These are phyloP conservation scores for Lagorchestes hirsutus DNA, from an alignment of 2,797 vertebrate species.

Conservation along the genomic window DNA sequence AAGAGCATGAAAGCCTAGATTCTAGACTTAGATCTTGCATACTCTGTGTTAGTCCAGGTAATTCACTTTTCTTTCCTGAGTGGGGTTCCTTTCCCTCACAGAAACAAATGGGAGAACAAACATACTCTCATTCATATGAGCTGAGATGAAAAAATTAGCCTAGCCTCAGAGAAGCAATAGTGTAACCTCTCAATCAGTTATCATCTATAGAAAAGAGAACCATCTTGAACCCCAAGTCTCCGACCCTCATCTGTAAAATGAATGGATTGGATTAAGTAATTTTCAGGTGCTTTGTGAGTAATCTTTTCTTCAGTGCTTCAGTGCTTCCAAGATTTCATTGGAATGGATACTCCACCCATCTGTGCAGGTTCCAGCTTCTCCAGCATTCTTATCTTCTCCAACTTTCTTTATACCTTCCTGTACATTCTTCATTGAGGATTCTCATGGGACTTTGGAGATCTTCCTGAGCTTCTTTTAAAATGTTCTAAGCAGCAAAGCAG, in stretches of 20 bases:
- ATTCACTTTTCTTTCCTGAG: background rate
- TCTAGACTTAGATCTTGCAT: background rate
- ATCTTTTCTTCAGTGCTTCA: background rate
- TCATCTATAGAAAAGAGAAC: background rate
- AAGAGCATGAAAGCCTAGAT: background rate
- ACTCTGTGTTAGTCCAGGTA: background rate
- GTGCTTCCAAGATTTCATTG: background rate
- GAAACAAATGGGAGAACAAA: background rate
- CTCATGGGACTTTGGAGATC: background rate
- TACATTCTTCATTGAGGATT: conserved; percentile 39
- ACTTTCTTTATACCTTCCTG: background rate
- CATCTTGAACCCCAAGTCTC: background rate
- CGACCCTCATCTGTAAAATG: background rate
- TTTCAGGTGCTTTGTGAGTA: background rate
- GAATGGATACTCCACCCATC: background rate
- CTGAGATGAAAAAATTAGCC: background rate
- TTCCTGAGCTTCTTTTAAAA: background rate
- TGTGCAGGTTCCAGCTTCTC: background rate
- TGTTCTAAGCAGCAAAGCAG: too few species aligned
- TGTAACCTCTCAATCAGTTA: background rate
- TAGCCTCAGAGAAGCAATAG: background rate
- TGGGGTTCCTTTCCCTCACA: background rate
- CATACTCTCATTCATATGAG: background rate
- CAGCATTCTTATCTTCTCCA: background rate
- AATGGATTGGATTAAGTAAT: background rate